These are phyloP conservation scores for Luidia sarsii DNA, from an alignment of 53 echinoderm and acorn worm genomes.

Conservation along the genomic window DNA sequence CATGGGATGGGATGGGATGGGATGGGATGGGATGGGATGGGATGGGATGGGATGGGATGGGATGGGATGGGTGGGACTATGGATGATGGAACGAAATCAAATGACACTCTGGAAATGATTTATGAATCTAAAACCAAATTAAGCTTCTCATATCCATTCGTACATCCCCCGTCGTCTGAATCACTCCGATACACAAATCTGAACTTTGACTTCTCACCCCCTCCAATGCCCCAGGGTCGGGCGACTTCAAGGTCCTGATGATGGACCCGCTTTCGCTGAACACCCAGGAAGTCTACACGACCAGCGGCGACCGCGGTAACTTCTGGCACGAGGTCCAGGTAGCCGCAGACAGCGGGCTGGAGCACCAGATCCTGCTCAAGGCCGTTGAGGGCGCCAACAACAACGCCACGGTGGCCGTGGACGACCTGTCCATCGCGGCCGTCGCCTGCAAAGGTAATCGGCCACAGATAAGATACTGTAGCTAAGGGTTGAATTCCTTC, in stretches of 20 bases:
- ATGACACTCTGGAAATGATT: no score
- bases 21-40: no score
- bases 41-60: no score
- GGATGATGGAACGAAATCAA: no score
- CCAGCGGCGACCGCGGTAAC: constrained; percentile 59
- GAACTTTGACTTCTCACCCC: no score
- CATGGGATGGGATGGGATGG: no score
- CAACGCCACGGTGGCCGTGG: constrained; percentile 70
- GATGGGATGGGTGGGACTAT: no score
- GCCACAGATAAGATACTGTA: no score
- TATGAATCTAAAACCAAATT: no score
- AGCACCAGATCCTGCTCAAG: constrained; percentile 63
- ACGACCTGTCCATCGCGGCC: constrained; percentile 64
- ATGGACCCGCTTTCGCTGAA: background rate
- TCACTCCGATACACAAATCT: background rate
- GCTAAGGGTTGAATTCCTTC: no score
- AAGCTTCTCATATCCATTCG: no score
- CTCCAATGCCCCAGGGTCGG: background rate
- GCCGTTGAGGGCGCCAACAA: constrained; percentile 54
- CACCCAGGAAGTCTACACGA: constrained; percentile 2
- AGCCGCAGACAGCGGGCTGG: background rate
- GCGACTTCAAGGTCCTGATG: constrained; percentile 18
- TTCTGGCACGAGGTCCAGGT: constrained; percentile 62
- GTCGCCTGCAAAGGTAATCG: constrained; percentile 38
- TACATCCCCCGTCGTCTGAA: no score